Base-by-base conservation (phyloP, 2,797 vertebrate species). In the Streptopelia turtur region DNA sequence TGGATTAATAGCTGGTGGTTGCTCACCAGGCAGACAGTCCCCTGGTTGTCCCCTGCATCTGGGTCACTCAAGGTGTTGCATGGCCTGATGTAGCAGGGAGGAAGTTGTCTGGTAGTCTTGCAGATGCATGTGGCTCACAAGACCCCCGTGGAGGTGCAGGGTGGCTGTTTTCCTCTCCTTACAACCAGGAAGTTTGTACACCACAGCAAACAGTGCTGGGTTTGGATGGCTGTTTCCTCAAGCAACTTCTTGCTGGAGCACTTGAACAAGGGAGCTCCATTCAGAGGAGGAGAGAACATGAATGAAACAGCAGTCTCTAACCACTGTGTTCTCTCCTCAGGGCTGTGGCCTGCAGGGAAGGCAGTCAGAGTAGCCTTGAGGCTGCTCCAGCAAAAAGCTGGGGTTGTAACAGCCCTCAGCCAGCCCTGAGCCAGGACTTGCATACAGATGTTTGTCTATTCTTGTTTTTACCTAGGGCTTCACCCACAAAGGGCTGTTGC, bases 1-100 rank as follows among this genome's bases (percentile, higher is more conserved):
- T 31, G 0, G 0, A 13, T 30, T 35, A 39, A 30, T 41, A 49
- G 53, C 1, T 4, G 43, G 52, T 0, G 0, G 17, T 45, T 4
- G 1, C 59, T 18, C 2, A 0, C 3, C 0, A 2, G 5, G 3
- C 8, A 23, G 27, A 21, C 21, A 10, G 37, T 69, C 31, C 28
- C 22, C 39, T 18, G 9, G 8, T 5, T 80, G 56, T 66, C 27
- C 33, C 14, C 17, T 72, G 39, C 25, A 25, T 3, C 27, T 50
- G n/a, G n/a, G 61, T 74, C 16, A 78, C 55, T 16, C 70, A 21
- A 4, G 56, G 27, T 27, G 3, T 55, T 52, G 30, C 31, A 9
- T 0, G 2, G 31, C 23, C 66, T 79, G 22, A 45, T 0, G 6
- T 4, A 35, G 31, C 0, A 0, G 4, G 23, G 13, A 28, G 30